Percentiles rank a stretch among this genome's conserved stretches.
These are phyloP conservation scores for Aplysina aerophoba DNA, from an alignment of 37 sponge, comb jelly and placozoan genomes.

Conservation along the genomic window DNA sequence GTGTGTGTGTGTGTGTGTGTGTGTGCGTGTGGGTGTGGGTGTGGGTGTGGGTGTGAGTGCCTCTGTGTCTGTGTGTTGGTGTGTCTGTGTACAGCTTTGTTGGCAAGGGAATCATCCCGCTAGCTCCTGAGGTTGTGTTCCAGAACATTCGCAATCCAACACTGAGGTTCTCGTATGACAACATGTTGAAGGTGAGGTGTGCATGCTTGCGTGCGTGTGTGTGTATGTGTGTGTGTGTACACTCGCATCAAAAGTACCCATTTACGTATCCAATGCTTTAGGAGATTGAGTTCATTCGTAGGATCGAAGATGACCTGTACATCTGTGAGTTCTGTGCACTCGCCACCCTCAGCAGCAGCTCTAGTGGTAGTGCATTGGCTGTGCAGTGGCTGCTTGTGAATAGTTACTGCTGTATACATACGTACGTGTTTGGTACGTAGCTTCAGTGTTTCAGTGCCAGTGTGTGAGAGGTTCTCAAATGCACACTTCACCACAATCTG, in stretches of 20 bases:
- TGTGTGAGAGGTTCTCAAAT: too few relatives aligned
- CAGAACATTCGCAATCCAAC: constrained; percentile 69
- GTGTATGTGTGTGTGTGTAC: constrained; percentile 14
- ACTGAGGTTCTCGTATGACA: constrained; percentile 72
- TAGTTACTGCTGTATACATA: too few relatives aligned
- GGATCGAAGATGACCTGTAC: constrained; percentile 66
- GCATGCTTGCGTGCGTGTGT: not conserved
- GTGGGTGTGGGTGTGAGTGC: too few relatives aligned
- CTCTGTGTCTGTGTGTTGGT: too few relatives aligned
- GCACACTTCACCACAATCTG: too few relatives aligned
- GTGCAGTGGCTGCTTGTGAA: too few relatives aligned
- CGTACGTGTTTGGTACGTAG: too few relatives aligned
- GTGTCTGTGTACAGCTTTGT: constrained; percentile 55
- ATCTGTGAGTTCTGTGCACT: constrained; percentile 63
- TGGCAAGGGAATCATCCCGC: constrained; percentile 69
- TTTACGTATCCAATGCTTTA: not conserved
- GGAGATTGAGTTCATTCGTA: constrained; percentile 70
- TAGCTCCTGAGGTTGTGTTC: constrained; percentile 65
- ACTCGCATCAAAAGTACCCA: too few relatives aligned
- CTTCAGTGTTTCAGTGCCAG: too few relatives aligned
- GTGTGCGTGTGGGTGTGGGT: not conserved
- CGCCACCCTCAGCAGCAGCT: too few relatives aligned
- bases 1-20: constrained; percentile 19
- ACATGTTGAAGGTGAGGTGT: constrained; percentile 77
- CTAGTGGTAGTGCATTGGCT: too few relatives aligned